Base-by-base conservation (phyloP, 1,140 invertebrate genomes). In the Diachasmimorpha longicaudata region DNA sequence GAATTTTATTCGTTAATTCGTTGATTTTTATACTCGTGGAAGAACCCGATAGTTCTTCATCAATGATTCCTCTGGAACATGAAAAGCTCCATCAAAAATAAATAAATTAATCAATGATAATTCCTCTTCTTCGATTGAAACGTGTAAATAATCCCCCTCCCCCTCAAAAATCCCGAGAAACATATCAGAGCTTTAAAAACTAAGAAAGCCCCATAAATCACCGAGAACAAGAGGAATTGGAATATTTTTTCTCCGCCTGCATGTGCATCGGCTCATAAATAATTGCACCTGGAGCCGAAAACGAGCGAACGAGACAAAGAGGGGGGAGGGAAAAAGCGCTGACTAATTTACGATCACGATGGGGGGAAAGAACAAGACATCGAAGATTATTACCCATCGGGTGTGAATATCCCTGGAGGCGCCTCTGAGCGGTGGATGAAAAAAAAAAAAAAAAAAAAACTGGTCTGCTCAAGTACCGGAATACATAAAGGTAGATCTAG, bases 291-390 rank as follows among this genome's bases (percentile, higher is more conserved):
- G 58, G 58, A 31, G 58, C 6, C 19, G 23, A 31, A 19, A 63
- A 63, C 14, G 21, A 25, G 23, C 8, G 11, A 23, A 14, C 3
- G 31, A 31, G 31, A 31, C 6, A 31, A 25, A 63, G 58, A 63
- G 23, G 21, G 39, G 1, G 39, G 10, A 5, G 9, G 9, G 13
- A 63, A 63, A 52, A 52, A 52, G 48, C 25, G 58, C 58, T 19
- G 58, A 25, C 58, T 63, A 63, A 63, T 63, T 63, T 63, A 63
- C 58, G 58, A 63, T 63, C 21, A 23, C 58, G 58, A 63, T 23
- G 58, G 58, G 58, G 58, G 58, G 16, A 36, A 37, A 68, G 31
- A 68, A 68, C 66, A 68, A 68, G 66, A 68, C 66, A 68, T 68
- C 31, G 66, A 37, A 68, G 25, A 68, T 37, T 37, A 37, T 68